Evolutionary conservation across 2,888 invertebrate species (phyloP).

Genomic region (Malacosoma neustria): DNA sequence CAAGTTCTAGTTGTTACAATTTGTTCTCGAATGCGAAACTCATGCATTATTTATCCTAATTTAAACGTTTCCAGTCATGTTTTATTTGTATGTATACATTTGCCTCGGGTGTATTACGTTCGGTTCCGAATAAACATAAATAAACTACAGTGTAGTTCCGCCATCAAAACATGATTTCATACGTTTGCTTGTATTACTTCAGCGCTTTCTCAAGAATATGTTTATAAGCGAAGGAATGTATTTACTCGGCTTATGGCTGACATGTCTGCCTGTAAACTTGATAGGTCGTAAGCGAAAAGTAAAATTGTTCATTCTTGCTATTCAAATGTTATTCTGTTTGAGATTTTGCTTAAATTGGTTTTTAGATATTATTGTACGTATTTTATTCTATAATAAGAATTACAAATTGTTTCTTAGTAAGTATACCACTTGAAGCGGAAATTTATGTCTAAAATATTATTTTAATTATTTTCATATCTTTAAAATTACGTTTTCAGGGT

Average conservation of each 20-base stretch:
- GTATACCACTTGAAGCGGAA: no score
- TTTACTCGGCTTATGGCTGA: slow-evolving; percentile 29
- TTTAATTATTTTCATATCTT: no score
- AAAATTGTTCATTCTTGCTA: slow-evolving; percentile 13
- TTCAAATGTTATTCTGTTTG: not conserved
- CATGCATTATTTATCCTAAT: not conserved
- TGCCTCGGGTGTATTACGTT: slow-evolving; percentile 7
- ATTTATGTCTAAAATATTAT: no score
- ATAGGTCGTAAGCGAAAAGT: slow-evolving; percentile 26
- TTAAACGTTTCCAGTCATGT: not conserved
- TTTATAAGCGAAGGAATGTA: slow-evolving; percentile 42
- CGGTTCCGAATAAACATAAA: slow-evolving; percentile 14
- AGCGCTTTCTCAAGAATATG: slow-evolving; percentile 33
- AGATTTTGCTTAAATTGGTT: not conserved
- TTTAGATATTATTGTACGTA: no score
- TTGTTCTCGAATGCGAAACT: not conserved
- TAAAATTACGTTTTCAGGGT: no score
- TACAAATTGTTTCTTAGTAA: no score
- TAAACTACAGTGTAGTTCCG: slow-evolving; percentile 11
- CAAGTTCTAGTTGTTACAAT: not conserved
- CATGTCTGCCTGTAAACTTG: slow-evolving; percentile 28
- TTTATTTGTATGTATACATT: slow-evolving; percentile 4
- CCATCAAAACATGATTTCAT: slow-evolving; percentile 35
- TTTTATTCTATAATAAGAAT: no score
- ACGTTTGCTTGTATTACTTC: slow-evolving; percentile 31